Conservation (phyloP, 23 tunicate genomes). For the Corella eumyota region DNA sequence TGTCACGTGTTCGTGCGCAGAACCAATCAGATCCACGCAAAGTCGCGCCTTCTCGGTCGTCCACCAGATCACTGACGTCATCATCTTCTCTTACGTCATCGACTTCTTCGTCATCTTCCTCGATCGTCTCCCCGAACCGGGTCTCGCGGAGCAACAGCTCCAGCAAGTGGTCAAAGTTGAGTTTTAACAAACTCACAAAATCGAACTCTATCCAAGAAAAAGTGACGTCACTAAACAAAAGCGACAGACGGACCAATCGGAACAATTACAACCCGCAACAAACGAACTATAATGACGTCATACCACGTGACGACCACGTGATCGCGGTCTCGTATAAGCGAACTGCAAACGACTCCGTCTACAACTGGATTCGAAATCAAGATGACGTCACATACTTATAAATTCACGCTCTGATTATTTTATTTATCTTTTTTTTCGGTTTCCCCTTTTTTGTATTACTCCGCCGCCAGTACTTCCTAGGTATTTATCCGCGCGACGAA, state of each 20-base stretch:
- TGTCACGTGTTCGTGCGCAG: conserved; percentile 10
- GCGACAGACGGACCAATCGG: neutral
- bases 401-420: too few species aligned
- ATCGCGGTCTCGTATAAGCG: conserved; percentile 35
- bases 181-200: neutral
- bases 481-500: too few species aligned
- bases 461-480: too few species aligned
- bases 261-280: too few species aligned
- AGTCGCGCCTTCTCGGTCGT: conserved; percentile 4
- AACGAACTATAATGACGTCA: neutral
- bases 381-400: conserved; percentile 81
- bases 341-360: conserved; percentile 16
- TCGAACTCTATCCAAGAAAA: neutral
- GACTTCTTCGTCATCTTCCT: conserved; percentile 15
- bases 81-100: too few species aligned
- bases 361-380: conserved; percentile 54
- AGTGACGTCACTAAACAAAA: neutral
- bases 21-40: neutral
- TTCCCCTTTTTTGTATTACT: too few species aligned
- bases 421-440: too few species aligned
- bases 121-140: conserved; percentile 19
- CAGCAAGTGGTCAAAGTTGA: conserved; percentile 2
- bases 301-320: conserved; percentile 15
- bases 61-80: conserved; percentile 12
- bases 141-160: neutral